Percentiles rank a stretch among this genome's conserved stretches.
phyloP scores from a whole-genome alignment of 2,113 vertebrate species.

The Mus spicilegus region DNA sequence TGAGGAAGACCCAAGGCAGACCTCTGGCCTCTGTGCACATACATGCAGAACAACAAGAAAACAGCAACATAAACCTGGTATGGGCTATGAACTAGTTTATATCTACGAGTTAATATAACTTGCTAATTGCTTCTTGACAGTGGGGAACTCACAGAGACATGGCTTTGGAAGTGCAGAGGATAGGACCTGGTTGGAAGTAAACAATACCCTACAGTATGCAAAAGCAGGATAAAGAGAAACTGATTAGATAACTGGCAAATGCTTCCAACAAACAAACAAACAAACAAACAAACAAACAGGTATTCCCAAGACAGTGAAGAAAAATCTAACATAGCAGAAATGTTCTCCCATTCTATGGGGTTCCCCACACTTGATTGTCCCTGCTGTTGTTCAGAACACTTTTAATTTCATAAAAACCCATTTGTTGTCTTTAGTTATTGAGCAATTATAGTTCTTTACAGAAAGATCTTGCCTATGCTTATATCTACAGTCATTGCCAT shows the following conservation, averaged over 20 bases:
- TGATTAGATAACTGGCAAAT: background rate
- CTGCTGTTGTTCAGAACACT: background rate
- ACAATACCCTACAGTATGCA: background rate
- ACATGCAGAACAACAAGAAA: background rate
- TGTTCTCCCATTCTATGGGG: background rate
- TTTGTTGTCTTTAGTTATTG: background rate
- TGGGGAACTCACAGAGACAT: background rate
- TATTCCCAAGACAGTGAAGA: background rate
- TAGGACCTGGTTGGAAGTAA: background rate
- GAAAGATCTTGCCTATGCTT: background rate
- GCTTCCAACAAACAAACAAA: constrained; percentile 28
- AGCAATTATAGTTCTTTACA: background rate
- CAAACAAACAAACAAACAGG: constrained; percentile 1
- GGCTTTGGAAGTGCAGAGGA: background rate
- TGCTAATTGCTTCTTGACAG: background rate
- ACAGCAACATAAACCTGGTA: background rate
- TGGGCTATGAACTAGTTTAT: background rate
- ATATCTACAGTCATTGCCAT: background rate
- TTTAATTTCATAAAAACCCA: background rate
- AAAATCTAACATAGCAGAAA: background rate
- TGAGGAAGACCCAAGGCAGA: background rate
- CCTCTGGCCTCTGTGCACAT: background rate
- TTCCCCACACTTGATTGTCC: background rate
- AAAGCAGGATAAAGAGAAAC: background rate
- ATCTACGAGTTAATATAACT: background rate